Conservation (phyloP, 2,113 vertebrate genomes). For the Urocitellus parryii region DNA sequence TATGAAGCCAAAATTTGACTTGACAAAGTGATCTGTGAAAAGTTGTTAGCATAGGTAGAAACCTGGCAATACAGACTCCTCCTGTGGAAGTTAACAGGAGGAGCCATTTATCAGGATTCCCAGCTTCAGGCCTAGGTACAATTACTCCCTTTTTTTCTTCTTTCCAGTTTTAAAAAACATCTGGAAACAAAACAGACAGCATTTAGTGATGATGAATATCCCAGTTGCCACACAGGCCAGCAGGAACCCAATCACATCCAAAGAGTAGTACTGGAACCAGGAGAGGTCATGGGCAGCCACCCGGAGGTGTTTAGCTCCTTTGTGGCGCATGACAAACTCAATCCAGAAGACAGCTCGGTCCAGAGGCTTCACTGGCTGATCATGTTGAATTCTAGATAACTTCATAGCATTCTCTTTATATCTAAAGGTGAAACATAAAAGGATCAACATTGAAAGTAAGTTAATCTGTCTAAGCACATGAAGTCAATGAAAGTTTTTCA, state of each 20-base stretch:
- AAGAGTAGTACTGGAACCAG: slow-evolving; percentile 93
- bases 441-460: too few species aligned
- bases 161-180: slow-evolving; percentile 75
- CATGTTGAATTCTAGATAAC: slow-evolving; percentile 91
- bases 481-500: background rate
- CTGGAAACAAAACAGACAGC: slow-evolving; percentile 79
- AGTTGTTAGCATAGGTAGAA: too few species aligned
- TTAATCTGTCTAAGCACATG: background rate
- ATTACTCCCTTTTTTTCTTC: background rate
- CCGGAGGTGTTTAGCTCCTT: background rate
- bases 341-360: background rate
- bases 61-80: too few species aligned
- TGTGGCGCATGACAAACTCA: background rate
- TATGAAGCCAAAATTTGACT: too few species aligned
- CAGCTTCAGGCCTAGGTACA: too few species aligned
- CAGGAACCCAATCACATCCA: slow-evolving; percentile 84
- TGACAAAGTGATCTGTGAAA: too few species aligned
- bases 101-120: too few species aligned
- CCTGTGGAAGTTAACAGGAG: too few species aligned
- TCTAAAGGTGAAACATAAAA: slow-evolving; percentile 71
- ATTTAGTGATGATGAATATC: slow-evolving; percentile 83
- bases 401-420: slow-evolving; percentile 90
- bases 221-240: slow-evolving; percentile 57
- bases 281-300: slow-evolving; percentile 89
- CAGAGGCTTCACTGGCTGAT: slow-evolving; percentile 84